Evolutionary conservation across 2,888 invertebrate genomes (phyloP).

Genomic region (Colostygia pectinataria): DNA sequence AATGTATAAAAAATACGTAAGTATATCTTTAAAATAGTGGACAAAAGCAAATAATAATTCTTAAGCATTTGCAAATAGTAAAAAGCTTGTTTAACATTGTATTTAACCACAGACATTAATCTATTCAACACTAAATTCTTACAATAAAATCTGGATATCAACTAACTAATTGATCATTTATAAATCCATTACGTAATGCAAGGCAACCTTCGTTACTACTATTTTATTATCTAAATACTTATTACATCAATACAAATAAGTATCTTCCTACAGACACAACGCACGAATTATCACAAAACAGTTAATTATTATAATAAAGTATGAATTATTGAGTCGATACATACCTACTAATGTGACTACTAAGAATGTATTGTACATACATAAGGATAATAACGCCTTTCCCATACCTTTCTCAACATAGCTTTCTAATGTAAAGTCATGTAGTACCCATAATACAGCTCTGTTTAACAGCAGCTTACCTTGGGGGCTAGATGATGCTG

Average conservation of each 20-base stretch:
- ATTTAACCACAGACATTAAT: too few species aligned
- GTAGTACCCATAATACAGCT: too few species aligned
- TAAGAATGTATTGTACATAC: too few species aligned
- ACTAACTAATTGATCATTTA: slow-evolving; percentile 28
- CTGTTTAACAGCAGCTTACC: too few species aligned
- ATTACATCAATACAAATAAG: slow-evolving; percentile 28
- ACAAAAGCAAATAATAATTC: too few species aligned
- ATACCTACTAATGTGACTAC: background rate
- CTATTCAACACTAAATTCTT: slow-evolving; percentile 3
- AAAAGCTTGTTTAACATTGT: too few species aligned
- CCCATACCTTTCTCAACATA: too few species aligned
- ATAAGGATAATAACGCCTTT: background rate
- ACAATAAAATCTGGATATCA: slow-evolving; percentile 18
- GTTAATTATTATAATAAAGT: slow-evolving; percentile 14
- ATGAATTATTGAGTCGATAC: slow-evolving; percentile 14
- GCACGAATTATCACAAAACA: slow-evolving; percentile 65
- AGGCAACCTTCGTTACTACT: slow-evolving; percentile 68
- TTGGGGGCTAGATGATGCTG: too few species aligned
- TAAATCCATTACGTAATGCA: slow-evolving; percentile 65
- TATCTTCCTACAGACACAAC: slow-evolving; percentile 48
- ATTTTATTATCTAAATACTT: background rate
- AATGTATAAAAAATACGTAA: too few species aligned
- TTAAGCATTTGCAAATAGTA: too few species aligned
- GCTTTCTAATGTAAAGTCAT: too few species aligned
- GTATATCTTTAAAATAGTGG: too few species aligned